Evolutionary conservation across 2,797 vertebrate species (phyloP).

Genomic region (Schizopygopsis malacanthus): DNA sequence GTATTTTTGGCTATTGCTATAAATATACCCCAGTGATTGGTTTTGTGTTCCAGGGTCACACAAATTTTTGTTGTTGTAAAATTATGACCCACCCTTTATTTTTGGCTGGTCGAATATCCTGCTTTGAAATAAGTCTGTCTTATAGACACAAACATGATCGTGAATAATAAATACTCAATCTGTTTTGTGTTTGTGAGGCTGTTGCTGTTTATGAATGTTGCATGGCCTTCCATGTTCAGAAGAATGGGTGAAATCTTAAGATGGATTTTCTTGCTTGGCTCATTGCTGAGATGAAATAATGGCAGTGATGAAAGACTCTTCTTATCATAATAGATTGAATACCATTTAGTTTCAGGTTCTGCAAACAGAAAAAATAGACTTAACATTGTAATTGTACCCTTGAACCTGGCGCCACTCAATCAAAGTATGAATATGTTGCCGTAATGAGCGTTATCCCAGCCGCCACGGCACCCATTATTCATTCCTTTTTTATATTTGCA

Average conservation of each 20-base stretch:
- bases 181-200: not conserved
- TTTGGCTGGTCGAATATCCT: not conserved
- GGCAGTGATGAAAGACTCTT: conserved; percentile 4
- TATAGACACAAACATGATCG: not conserved
- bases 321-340: conserved; percentile 20
- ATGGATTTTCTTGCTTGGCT: conserved; percentile 23
- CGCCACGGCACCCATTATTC: conserved; percentile 48
- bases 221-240: not conserved
- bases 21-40: too few relatives aligned
- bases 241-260: not conserved
- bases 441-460: conserved; percentile 49
- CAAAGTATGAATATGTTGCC: conserved; percentile 28
- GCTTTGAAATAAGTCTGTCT: too few relatives aligned
- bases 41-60: too few relatives aligned
- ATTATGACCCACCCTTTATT: not conserved
- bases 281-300: not conserved
- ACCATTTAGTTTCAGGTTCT: conserved; percentile 21
- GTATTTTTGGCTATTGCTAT: too few relatives aligned
- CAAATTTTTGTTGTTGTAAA: not conserved
- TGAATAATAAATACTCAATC: not conserved
- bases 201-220: not conserved
- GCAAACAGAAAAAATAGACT: conserved; percentile 15
- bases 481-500: conserved; percentile 53
- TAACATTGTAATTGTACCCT: conserved; percentile 38
- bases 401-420: conserved; percentile 50